Evolutionary conservation across 2,797 vertebrate genomes (phyloP).

Genomic region (Muscicapa comitata): DNA sequence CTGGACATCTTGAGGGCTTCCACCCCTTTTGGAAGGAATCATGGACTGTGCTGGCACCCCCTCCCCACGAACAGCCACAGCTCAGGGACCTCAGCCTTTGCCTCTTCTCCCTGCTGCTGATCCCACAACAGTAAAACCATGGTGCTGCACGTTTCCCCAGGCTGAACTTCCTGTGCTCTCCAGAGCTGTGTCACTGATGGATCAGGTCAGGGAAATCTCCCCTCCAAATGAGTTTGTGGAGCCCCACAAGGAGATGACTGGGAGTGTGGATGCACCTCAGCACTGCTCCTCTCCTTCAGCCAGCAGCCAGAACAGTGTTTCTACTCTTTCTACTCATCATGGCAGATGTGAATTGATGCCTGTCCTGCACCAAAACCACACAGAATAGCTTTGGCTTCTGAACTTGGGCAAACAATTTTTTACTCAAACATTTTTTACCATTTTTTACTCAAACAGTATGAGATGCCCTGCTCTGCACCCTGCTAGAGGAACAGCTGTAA

Average conservation of each 20-base stretch:
- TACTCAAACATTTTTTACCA: no score
- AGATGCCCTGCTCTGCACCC: background rate
- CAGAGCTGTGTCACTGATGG: background rate
- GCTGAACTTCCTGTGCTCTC: background rate
- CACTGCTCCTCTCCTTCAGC: background rate
- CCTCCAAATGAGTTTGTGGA: background rate
- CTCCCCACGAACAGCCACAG: accelerated
- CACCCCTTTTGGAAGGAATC: background rate
- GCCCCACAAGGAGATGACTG: background rate
- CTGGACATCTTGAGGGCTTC: background rate
- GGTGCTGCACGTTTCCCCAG: background rate
- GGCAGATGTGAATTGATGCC: background rate
- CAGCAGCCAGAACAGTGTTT: background rate
- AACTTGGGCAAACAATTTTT: background rate
- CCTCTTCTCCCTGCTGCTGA: background rate
- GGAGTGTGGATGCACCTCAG: background rate
- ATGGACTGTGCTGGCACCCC: background rate
- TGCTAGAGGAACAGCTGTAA: background rate
- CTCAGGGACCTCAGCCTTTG: background rate
- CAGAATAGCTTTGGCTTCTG: background rate
- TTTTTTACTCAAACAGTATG: background rate
- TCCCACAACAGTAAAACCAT: background rate
- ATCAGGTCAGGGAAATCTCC: background rate
- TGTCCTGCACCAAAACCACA: background rate
- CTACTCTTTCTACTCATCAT: background rate